Evolutionary conservation across 2,888 invertebrate genomes (phyloP).

Genomic region (Thereva nobilitata): DNA sequence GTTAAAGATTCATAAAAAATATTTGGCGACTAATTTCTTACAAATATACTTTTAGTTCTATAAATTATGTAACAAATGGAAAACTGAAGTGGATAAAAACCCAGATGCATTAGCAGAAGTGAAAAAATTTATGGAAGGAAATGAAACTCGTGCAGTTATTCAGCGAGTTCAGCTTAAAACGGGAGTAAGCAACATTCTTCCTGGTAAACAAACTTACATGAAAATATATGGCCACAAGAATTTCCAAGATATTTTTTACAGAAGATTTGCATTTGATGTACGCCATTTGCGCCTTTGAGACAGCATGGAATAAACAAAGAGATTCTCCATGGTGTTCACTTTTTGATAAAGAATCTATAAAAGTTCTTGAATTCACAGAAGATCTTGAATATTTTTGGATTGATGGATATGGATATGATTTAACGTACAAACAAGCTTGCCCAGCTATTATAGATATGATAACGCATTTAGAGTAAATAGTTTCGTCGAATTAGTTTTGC

Average conservation of each 20-base stretch:
- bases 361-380: slow-evolving; percentile 71
- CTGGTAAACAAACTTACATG: slow-evolving; percentile 30
- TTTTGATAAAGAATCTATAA: slow-evolving; percentile 66
- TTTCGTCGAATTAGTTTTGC: neutral
- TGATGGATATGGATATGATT: slow-evolving; percentile 77
- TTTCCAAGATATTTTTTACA: slow-evolving; percentile 11
- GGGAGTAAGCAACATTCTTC: slow-evolving; percentile 63
- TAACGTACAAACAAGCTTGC: slow-evolving; percentile 78
- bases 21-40: neutral
- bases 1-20: slow-evolving; percentile 53
- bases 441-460: slow-evolving; percentile 72
- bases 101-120: slow-evolving; percentile 64
- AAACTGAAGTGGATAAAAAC: slow-evolving; percentile 70
- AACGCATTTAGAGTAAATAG: slow-evolving; percentile 67
- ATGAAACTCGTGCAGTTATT: slow-evolving; percentile 61
- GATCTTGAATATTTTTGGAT: slow-evolving; percentile 82
- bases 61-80: slow-evolving; percentile 75
- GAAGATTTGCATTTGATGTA: slow-evolving; percentile 62
- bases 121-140: slow-evolving; percentile 61
- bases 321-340: slow-evolving; percentile 80
- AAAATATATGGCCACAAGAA: slow-evolving; percentile 5
- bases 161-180: slow-evolving; percentile 63
- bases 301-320: slow-evolving; percentile 70
- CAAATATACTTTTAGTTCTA: slow-evolving; percentile 68
- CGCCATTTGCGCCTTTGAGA: slow-evolving; percentile 78